phyloP scores from a whole-genome alignment of 2,797 vertebrate genomes.

The Enteromius mattozi region DNA sequence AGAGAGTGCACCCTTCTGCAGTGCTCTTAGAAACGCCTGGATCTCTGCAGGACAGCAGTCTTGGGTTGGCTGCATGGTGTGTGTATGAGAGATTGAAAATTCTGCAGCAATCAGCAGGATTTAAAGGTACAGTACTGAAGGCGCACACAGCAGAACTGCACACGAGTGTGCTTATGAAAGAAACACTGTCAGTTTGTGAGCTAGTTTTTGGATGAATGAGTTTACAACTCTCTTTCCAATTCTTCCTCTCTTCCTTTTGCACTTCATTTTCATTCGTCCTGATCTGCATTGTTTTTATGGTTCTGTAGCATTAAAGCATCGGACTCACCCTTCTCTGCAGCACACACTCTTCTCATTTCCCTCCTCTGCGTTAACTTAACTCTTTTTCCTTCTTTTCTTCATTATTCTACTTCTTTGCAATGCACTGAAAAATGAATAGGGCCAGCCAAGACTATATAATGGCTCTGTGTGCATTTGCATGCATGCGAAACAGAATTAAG shows the following conservation, averaged over 20 bases:
- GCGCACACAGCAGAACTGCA: constrained; percentile 23
- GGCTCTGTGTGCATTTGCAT: constrained; percentile 16
- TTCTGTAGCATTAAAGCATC: constrained; percentile 5
- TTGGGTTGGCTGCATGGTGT: background rate
- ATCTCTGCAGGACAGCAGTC: constrained; percentile 27
- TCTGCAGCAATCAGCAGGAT: constrained; percentile 52
- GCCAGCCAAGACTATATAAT: background rate
- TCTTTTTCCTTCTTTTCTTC: background rate
- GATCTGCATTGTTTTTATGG: constrained; percentile 19
- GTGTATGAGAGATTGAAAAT: constrained; percentile 26
- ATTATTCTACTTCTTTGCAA: background rate
- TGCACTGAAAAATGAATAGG: background rate
- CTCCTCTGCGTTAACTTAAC: constrained; percentile 9
- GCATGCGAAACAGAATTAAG: background rate
- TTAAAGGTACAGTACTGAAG: constrained; percentile 29
- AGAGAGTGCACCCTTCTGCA: constrained; percentile 36
- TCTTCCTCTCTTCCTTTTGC: constrained; percentile 19
- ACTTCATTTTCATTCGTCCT: background rate
- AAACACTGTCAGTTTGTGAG: constrained; percentile 18
- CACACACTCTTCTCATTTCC: constrained; percentile 18
- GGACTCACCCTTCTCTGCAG: constrained; percentile 15
- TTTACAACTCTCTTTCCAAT: background rate
- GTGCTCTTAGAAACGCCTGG: constrained; percentile 17
- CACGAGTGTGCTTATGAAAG: constrained; percentile 32
- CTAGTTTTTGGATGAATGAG: constrained; percentile 68